These are phyloP conservation scores for Palythoa grandiflora DNA, from an alignment of 92 coral and sea anemone genomes.

Conservation along the genomic window DNA sequence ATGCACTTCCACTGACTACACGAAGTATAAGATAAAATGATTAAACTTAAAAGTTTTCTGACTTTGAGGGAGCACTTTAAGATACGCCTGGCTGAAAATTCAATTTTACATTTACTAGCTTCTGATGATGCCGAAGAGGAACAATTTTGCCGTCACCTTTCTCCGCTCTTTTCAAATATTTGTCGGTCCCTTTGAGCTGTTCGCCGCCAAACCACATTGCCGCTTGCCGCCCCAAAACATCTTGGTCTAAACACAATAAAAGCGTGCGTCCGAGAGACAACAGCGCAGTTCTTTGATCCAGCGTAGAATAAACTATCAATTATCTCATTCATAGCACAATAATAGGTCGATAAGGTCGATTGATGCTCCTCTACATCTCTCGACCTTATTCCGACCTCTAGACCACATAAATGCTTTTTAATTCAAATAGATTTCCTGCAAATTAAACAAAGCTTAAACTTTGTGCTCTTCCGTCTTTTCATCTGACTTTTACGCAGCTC, in stretches of 20 bases:
- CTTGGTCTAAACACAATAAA: slow-evolving; percentile 32
- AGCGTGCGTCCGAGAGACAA: slow-evolving; percentile 48
- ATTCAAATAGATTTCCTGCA: slow-evolving; percentile 33
- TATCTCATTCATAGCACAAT: slow-evolving; percentile 37
- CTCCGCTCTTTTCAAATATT: slow-evolving; percentile 33
- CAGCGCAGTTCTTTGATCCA: slow-evolving; percentile 42
- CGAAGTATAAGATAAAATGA: slow-evolving; percentile 1
- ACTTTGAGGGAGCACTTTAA: not conserved
- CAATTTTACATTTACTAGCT: slow-evolving; percentile 25
- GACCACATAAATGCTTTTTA: slow-evolving; percentile 41
- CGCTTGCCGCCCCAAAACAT: slow-evolving; percentile 47
- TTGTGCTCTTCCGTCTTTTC: not conserved
- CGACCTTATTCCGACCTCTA: slow-evolving; percentile 44
- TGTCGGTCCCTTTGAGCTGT: slow-evolving; percentile 41
- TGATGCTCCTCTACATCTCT: not conserved
- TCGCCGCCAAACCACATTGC: slow-evolving; percentile 44
- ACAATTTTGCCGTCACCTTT: slow-evolving; percentile 34
- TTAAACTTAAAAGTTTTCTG: not conserved
- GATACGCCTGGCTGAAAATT: slow-evolving; percentile 26
- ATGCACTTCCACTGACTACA: not conserved
- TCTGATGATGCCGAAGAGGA: slow-evolving; percentile 37
- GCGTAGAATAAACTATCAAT: slow-evolving; percentile 43
- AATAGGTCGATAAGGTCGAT: slow-evolving; percentile 39
- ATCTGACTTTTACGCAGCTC: not conserved
- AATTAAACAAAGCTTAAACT: not conserved